Conservation (phyloP, 2,797 vertebrate genomes). For the Lepilemur septentrionalis region DNA sequence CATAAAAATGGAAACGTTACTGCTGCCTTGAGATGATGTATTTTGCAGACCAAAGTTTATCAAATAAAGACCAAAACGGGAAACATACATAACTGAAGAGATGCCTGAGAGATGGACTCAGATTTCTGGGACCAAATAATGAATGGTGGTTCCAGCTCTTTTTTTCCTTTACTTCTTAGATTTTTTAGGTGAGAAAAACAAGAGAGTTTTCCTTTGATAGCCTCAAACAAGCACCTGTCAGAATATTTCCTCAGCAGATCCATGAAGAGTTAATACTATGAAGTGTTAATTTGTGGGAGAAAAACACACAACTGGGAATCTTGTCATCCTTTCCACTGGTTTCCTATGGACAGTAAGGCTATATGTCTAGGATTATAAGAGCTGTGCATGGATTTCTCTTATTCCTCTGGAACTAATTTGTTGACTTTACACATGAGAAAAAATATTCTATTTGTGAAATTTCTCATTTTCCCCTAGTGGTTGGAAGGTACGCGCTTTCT, state of each 20-base stretch:
- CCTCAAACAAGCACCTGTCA: neutral
- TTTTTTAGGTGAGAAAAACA: neutral
- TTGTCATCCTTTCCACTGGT: neutral
- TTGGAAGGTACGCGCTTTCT: neutral
- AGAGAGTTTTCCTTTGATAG: neutral
- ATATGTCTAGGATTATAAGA: neutral
- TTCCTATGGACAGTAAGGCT: neutral
- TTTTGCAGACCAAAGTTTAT: neutral
- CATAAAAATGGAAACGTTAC: neutral
- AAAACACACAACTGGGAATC: neutral
- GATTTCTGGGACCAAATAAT: neutral
- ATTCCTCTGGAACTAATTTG: neutral
- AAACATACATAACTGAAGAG: neutral
- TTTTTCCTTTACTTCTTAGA: neutral
- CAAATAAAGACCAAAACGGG: neutral
- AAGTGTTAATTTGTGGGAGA: neutral
- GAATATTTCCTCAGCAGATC: neutral
- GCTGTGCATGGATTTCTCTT: neutral
- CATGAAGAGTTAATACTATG: neutral
- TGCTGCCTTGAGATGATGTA: neutral
- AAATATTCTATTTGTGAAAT: constrained; percentile 10
- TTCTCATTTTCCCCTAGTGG: neutral
- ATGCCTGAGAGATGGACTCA: neutral
- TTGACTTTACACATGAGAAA: neutral
- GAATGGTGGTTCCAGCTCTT: neutral